Base-by-base conservation (phyloP, 2,797 vertebrate species). In the Vireo griseus region DNA sequence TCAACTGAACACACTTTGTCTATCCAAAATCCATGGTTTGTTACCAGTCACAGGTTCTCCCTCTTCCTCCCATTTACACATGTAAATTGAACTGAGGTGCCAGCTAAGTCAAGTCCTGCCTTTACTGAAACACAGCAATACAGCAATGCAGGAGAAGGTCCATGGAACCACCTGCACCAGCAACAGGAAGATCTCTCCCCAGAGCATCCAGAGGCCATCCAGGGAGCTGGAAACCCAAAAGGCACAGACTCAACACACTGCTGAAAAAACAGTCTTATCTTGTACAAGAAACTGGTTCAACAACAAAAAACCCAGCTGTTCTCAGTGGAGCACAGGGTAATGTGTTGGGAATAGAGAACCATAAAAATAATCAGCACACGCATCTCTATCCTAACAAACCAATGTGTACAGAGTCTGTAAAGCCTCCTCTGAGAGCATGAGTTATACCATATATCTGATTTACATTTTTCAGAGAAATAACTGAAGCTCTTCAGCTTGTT, bases 381-480 rank as follows among this genome's bases (percentile, higher is more conserved):
- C 40, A 86, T 66, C 67, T 86, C 86, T 74, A 4, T 74, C 54
- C 68, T 83, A 86, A 75, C 81, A 95, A 95, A 89, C 65, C 50
- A 80, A 45, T 87, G 80, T 39, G 50, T 66, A 85, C 54, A 77
- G 42, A 86, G 72, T 31, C 65, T 72, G 28, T 76, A 90, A 96
- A 83, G 39, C 33, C 88, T 94, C 94, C 92, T 86, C 62, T 25
- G 92, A 94, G 86, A 93, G 65, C 58, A 85, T 31, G 72, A 86
- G 24, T 86, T 90, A 85, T 13, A 88, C 37, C 24, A 61, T 16
- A 19, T 16, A 84, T 35, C 67, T 85, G 29, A 95, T 85, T 85
- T 76, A 93, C 61, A 85, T 89, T 90, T 95, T 91, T 96, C 77
- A 92, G 65, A 78, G 51, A 93, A 93, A 95, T 86, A 88, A 93